Conservation (phyloP, 2,888 invertebrate species). For the Chouioia cunea region DNA sequence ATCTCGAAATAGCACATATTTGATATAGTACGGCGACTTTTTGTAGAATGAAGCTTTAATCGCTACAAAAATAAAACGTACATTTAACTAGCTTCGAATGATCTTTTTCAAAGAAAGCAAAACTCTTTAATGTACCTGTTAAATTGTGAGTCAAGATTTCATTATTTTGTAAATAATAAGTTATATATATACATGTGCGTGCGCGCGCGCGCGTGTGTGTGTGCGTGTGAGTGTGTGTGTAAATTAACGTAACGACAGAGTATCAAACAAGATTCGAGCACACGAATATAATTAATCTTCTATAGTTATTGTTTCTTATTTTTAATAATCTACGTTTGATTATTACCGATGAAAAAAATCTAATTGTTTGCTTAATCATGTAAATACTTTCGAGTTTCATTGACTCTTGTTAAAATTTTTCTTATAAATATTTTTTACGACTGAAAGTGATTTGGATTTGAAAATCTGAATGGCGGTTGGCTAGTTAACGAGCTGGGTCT, state of each 20-base stretch:
- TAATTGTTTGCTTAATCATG: slow-evolving; percentile 22
- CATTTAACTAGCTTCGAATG: too few species aligned
- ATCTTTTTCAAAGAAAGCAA: too few species aligned
- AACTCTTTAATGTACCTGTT: not conserved
- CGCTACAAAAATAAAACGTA: not conserved
- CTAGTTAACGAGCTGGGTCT: slow-evolving; percentile 39
- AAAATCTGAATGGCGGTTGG: slow-evolving; percentile 18
- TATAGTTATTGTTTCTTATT: slow-evolving; percentile 15
- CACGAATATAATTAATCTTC: not conserved
- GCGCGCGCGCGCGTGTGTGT: too few species aligned
- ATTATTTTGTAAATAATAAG: slow-evolving; percentile 28
- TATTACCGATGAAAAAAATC: slow-evolving; percentile 18
- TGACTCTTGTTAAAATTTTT: slow-evolving; percentile 39
- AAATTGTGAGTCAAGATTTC: not conserved
- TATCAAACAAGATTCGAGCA: not conserved
- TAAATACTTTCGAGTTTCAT: slow-evolving; percentile 38
- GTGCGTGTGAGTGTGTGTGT: too few species aligned
- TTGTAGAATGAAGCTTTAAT: not conserved
- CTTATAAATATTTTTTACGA: slow-evolving; percentile 29
- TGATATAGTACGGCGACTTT: not conserved
- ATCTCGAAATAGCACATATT: slow-evolving; percentile 9
- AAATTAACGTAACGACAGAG: slow-evolving; percentile 8
- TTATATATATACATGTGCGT: slow-evolving; percentile 8
- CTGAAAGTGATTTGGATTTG: slow-evolving; percentile 31
- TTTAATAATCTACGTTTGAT: slow-evolving; percentile 4